A percentile compares a stretch with the other conserved stretches of the same genome.
These are phyloP conservation scores for Sialia sialis DNA, from an alignment of 2,113 vertebrate species.

Conservation along the genomic window DNA sequence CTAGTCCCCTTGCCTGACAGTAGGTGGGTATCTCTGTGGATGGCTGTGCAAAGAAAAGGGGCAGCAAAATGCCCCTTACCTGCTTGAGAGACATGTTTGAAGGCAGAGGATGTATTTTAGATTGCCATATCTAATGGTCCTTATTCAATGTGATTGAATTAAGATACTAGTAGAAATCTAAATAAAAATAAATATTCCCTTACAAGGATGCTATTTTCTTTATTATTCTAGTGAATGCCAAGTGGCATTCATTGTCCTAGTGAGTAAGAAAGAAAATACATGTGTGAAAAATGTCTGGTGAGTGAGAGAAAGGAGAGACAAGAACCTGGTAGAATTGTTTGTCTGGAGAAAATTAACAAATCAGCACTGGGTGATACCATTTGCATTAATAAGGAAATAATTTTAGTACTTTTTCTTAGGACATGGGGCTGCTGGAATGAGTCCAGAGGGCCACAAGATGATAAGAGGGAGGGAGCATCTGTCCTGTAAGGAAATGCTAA, in stretches of 20 bases:
- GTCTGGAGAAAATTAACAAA: not conserved
- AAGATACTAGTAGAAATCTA: not conserved
- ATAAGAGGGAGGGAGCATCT: not conserved
- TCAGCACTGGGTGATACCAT: not conserved
- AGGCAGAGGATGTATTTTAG: not conserved
- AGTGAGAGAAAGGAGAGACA: not conserved
- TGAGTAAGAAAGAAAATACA: not conserved
- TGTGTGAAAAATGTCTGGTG: not conserved
- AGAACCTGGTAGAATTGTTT: not conserved
- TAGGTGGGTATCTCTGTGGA: slow-evolving; percentile 6
- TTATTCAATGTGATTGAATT: not conserved
- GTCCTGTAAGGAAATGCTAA: not conserved
- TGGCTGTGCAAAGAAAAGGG: not conserved
- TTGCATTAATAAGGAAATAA: not conserved
- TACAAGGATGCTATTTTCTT: not conserved
- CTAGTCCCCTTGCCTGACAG: not conserved
- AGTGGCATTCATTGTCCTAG: not conserved
- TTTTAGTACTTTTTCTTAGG: not conserved
- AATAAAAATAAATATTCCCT: not conserved
- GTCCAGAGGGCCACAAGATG: not conserved
- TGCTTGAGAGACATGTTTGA: not conserved
- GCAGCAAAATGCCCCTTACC: slow-evolving; percentile 13
- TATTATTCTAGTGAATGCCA: not conserved
- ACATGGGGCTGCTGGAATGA: not conserved
- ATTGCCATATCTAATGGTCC: not conserved